Evolutionary conservation across 1,140 invertebrate species (phyloP), one percentile per base, ranked within the genome.

Genomic region (Caenorhabditis briggsae): DNA sequence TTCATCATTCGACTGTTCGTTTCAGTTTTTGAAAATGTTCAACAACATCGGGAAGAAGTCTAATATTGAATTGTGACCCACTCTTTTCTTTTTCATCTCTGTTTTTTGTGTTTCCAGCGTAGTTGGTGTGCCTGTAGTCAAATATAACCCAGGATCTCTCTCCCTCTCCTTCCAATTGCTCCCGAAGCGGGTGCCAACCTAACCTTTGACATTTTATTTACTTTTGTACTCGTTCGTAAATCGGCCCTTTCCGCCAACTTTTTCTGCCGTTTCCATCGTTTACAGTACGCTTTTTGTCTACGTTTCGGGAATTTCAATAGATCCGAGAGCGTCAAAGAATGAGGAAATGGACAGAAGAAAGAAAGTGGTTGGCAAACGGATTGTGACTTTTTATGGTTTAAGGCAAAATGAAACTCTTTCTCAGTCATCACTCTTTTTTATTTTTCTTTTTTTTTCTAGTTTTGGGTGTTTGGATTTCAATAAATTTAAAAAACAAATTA

Each of bases 161-260:
- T 43, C 5, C 12, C 23, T 50, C 33, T 50, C 43, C 46, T 53
- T 46, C 46, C 64, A 50, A 53, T 50, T 78, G 70, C 50, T 78
- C 70, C 46, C 70, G 70, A 78, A 53, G 46, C 46, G 70, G 70
- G 70, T 78, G 70, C 70, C 70, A 78, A 78, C 46, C 70, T 78
- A 78, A 78, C 70, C 70, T 78, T 78, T 18, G 70, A 78, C 46
- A 78, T 78, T 78, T 78, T 78, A 50, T 78, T 78, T 78, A 50
- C 70, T 50, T 78, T 78, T 78, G 70, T 78, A 78, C 70, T 78
- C 70, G 43, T 78, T 78, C 43, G 70, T 53, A 53, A 50, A n/a
- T 53, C 70, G 43, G 46, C 6, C n/a, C 20, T 46, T 16, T 41
- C 11, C 33, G 64, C 46, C 70, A 78, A 78, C 70, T 41, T 78